Base-by-base conservation (phyloP, 2,888 invertebrate species). In the Philaethria dido region DNA sequence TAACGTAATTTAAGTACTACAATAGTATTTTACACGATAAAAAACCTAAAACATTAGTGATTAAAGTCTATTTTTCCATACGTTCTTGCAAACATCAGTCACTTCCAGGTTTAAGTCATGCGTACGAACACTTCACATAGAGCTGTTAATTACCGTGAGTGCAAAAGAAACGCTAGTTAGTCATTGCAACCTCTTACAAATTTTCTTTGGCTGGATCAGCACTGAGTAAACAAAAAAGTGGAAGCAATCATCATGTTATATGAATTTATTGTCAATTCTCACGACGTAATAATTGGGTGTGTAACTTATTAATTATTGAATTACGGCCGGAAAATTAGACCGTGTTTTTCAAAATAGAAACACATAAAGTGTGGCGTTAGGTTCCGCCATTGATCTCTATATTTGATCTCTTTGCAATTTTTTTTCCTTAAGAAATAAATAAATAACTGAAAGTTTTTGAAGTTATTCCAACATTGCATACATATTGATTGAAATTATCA, bases 141-240 rank as follows among this genome's bases (percentile, higher is more conserved):
- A 44, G 22, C 16, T 33, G 68, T 62, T 62, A 68, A 68, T 68
- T 64, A 62, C 61, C 55, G 47, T 44, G 67, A 64, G 36, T 55
- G 22, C n/a, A 48, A 48, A 57, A 50, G 61, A 39, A 55, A 20
- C 29, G 42, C 22, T 47, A n/a, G 14, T 22, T n/a, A 29, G 14
- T 54, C 42, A 52, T 54, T 54, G 20, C 20, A n/a, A 33, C 20
- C 22, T 22, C 8, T 16, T 48, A 48, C 22, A 33, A 44, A n/a
- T 44, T 18, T 52, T 52, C 42, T 45, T 45, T 47, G 18, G 29
- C 14, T 55, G 8, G 16, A 22, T n/a, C n/a, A 45, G n/a, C 20
- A 33, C n/a, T 29, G 29, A 6, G 16, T 36, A n/a, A 47, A 14
- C 20, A 61, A 45, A 45, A 36, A 42, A 8, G n/a, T 22, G 22